Percentiles rank a stretch among this genome's conserved stretches.
phyloP scores from a whole-genome alignment of 2,888 invertebrate species.

The Monopis laevigella region DNA sequence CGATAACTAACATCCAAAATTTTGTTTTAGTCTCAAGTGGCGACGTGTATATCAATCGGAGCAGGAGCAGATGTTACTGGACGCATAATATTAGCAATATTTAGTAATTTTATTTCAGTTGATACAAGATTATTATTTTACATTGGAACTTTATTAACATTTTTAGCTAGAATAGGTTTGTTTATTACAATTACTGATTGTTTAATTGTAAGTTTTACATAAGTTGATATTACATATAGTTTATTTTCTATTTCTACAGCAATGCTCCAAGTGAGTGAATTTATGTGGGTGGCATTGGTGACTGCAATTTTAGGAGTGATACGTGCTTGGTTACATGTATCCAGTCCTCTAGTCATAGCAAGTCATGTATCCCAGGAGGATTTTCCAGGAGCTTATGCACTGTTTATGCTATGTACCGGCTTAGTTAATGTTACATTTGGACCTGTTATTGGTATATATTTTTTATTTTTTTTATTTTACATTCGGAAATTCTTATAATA shows the following conservation, averaged over 20 bases:
- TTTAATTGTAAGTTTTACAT: background rate
- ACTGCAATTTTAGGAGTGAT: conserved; percentile 69
- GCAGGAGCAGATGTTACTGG: conserved; percentile 52
- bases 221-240: background rate
- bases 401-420: conserved; percentile 75
- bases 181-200: too few relatives aligned
- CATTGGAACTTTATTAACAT: conserved; percentile 37
- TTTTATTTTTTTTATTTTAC: too few relatives aligned
- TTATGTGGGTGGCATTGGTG: conserved; percentile 32
- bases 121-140: conserved; percentile 48
- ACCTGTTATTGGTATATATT: conserved; percentile 73
- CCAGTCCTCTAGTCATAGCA: conserved; percentile 74
- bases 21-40: conserved; percentile 42
- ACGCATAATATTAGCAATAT: conserved; percentile 38
- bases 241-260: conserved; percentile 27
- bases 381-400: conserved; percentile 77
- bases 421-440: conserved; percentile 70
- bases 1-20: too few relatives aligned
- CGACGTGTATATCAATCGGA: conserved; percentile 47
- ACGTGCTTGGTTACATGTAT: conserved; percentile 74
- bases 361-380: conserved; percentile 70
- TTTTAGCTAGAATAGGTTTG: conserved; percentile 44
- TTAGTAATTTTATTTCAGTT: conserved; percentile 35
- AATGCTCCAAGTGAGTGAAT: conserved; percentile 37
- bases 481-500: too few relatives aligned